Base-by-base conservation (phyloP, 2,113 vertebrate genomes). In the Anoplopoma fimbria region DNA sequence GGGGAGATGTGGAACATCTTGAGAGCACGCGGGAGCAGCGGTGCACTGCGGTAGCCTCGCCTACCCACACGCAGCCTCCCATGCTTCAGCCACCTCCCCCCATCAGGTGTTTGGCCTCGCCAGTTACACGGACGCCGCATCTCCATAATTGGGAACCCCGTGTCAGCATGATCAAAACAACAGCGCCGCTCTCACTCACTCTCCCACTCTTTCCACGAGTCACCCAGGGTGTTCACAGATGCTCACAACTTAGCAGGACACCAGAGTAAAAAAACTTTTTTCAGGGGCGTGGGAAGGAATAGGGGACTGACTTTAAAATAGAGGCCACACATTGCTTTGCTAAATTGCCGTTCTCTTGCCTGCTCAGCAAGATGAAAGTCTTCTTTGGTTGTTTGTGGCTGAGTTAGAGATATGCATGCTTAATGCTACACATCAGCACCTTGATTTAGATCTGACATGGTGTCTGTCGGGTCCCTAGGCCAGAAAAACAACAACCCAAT, bases 1-100 rank as follows among this genome's bases (percentile, higher is more conserved):
- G 79, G 83, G 93, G 82, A 91, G 93, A 93, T 93, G 90, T 88
- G 93, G 81, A 93, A 93, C 94, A 94, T 95, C 91, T 93, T 94
- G 89, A 91, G 91, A 87, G 88, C 85, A 67, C 55, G 78, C 77
- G 51, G 88, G 87, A 87, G 86, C 87, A 77, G 89, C 89, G 83
- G 86, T 85, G 90, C 88, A 86, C 91, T 86, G 90, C 89, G 79
- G 91, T 81, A 85, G 71, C 86, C 67, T 88, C 79, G 75, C 84
- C 83, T 87, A 73, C 84, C 88, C 79, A 71, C 81, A 61, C 75
- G 80, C 87, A 62, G 61, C 36, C 61, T 82, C 82, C 85, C 75
- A 8, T 70, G 80, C 88, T 83, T 82, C 80, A 27, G 68, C 86
- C 88, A 85, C 88, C 74, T 74, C 82, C 78, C 80, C 81, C 83